phyloP scores from a whole-genome alignment of 2,888 invertebrate genomes.

The Auanema sp. region DNA sequence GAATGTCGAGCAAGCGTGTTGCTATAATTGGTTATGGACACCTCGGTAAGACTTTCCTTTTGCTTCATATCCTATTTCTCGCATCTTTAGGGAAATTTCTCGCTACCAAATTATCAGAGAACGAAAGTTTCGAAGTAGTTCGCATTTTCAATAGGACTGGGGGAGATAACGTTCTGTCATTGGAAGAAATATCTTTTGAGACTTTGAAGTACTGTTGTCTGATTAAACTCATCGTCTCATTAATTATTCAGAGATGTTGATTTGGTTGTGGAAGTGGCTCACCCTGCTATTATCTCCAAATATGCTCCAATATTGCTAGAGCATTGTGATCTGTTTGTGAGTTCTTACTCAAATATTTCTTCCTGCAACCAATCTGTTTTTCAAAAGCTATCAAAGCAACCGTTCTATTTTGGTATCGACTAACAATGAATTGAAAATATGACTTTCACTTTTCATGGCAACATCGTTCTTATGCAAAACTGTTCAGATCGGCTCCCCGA shows the following conservation, averaged over 20 bases:
- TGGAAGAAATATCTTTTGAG: constrained; percentile 40
- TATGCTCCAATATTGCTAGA: constrained; percentile 67
- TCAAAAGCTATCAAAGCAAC: constrained; percentile 64
- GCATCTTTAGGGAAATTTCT: constrained; percentile 56
- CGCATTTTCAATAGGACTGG: constrained; percentile 58
- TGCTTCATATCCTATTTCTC: too few relatives aligned
- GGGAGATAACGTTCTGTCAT: constrained; percentile 38
- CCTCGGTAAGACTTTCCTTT: constrained; percentile 43
- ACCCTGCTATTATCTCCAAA: constrained; percentile 67
- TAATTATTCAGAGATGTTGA: constrained; percentile 48
- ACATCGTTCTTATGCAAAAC: neutral
- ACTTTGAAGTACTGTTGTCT: constrained; percentile 25
- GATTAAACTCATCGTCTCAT: neutral
- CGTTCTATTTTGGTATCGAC: constrained; percentile 38
- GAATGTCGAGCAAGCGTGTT: constrained; percentile 37
- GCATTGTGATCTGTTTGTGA: constrained; percentile 68
- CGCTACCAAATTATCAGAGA: constrained; percentile 42
- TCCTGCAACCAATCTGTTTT: constrained; percentile 33
- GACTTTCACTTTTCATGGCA: neutral
- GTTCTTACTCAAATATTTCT: constrained; percentile 67
- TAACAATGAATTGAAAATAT: neutral
- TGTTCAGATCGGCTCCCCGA: constrained; percentile 69
- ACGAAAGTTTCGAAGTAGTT: constrained; percentile 40
- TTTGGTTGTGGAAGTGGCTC: constrained; percentile 69
- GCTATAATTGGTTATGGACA: constrained; percentile 61